Evolutionary conservation across 2,888 invertebrate genomes (phyloP).

Genomic region (Chrysolina oricalcia): DNA sequence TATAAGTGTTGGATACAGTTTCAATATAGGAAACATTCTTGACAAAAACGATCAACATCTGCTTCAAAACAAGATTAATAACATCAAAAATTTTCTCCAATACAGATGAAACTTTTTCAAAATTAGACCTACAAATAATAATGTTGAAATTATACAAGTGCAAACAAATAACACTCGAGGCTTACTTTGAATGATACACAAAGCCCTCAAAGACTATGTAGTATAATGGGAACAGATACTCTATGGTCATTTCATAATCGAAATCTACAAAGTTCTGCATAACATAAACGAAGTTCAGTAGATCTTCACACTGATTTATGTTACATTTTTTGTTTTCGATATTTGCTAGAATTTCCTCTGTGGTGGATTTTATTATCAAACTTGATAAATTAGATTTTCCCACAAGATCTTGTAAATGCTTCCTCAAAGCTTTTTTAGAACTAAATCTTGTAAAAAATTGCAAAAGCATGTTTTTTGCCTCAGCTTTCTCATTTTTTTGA

Average conservation of each 20-base stretch:
- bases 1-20: constrained; percentile 52
- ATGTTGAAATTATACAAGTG: not conserved
- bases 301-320: constrained; percentile 54
- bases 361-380: constrained; percentile 49
- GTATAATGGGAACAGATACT: constrained; percentile 59
- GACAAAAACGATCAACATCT: constrained; percentile 55
- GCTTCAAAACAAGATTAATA: constrained; percentile 56
- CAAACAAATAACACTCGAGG: not conserved
- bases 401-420: constrained; percentile 58
- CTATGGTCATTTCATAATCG: constrained; percentile 54
- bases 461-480: constrained; percentile 56
- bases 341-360: constrained; percentile 49
- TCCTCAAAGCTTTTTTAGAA: constrained; percentile 57
- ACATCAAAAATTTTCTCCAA: constrained; percentile 53
- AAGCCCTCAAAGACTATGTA: constrained; percentile 57
- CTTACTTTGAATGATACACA: constrained; percentile 57
- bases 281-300: constrained; percentile 57
- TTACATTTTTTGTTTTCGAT: constrained; percentile 54
- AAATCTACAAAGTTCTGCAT: constrained; percentile 54
- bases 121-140: constrained; percentile 40
- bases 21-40: constrained; percentile 50
- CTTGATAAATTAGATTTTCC: constrained; percentile 49
- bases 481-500: constrained; percentile 71
- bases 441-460: constrained; percentile 56
- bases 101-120: constrained; percentile 37